Conservation (phyloP, 2,797 vertebrate genomes). For the Chelonia mydas region DNA sequence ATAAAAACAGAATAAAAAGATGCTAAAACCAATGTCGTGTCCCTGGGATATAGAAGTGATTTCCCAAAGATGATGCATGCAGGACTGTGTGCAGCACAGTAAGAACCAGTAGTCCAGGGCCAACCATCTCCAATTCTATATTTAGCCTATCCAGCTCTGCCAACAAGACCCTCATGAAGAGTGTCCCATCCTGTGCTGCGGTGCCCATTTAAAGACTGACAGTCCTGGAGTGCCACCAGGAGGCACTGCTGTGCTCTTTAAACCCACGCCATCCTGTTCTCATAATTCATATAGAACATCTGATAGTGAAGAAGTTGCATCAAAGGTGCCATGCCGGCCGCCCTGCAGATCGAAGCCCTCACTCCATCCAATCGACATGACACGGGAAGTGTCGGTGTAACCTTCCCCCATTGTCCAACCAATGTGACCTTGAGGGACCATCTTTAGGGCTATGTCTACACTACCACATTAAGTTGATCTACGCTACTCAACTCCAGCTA, state of each 20-base stretch:
- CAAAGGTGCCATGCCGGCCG: neutral
- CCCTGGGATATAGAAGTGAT: neutral
- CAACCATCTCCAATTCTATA: neutral
- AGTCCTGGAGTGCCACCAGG: neutral
- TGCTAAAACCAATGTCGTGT: neutral
- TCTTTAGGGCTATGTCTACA: neutral
- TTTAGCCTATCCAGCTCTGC: neutral
- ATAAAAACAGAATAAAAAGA: neutral
- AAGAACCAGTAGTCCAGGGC: neutral
- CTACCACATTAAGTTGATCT: no score
- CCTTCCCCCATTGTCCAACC: neutral
- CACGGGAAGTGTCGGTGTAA: neutral
- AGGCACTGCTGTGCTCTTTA: neutral
- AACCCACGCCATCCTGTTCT: neutral
- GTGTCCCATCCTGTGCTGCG: neutral
- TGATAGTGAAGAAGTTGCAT: neutral
- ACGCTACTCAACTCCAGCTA: no score
- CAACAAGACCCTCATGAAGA: neutral
- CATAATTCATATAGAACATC: neutral
- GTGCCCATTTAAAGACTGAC: neutral
- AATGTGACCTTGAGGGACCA: fast-evolving
- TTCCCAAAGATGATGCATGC: neutral
- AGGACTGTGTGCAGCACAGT: neutral
- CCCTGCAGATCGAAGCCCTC: neutral
- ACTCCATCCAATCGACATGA: neutral